These are phyloP conservation scores for Ciconia stormi DNA, from an alignment of 2,113 vertebrate genomes.

Conservation along the genomic window DNA sequence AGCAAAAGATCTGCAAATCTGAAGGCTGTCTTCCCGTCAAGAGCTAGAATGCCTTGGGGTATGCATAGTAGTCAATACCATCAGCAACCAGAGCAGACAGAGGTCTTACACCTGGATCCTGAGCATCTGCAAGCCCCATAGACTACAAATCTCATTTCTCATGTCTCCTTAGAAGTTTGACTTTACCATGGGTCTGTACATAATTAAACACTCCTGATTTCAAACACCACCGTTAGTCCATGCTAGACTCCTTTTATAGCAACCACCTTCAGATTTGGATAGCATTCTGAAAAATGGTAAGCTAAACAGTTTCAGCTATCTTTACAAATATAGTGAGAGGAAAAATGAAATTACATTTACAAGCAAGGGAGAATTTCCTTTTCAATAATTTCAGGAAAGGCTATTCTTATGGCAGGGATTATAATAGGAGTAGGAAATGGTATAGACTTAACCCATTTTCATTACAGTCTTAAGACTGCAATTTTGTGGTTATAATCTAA, in stretches of 20 bases:
- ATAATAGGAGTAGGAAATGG: conserved; percentile 2
- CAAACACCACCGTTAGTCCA: not conserved
- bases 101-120: not conserved
- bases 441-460: conserved; percentile 47
- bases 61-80: not conserved
- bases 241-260: not conserved
- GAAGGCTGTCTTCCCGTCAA: not conserved
- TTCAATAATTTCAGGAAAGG: conserved; percentile 27
- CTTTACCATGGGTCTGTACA: not conserved
- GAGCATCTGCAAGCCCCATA: not conserved
- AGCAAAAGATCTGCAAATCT: not conserved
- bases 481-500: conserved; percentile 63
- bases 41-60: not conserved
- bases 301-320: not conserved
- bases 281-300: conserved; percentile 3
- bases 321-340: not conserved
- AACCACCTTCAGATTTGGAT: not conserved
- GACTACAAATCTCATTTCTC: not conserved
- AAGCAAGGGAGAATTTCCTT: conserved; percentile 28
- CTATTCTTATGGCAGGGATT: conserved; percentile 33
- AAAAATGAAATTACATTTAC: conserved; percentile 10
- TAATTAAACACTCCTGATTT: not conserved
- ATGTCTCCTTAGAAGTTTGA: not conserved
- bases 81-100: not conserved
- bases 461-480: conserved; percentile 43